Percentiles rank a stretch among this genome's conserved stretches.
These are phyloP conservation scores for Platypus cylindrus DNA, from an alignment of 2,888 invertebrate species.

Conservation along the genomic window DNA sequence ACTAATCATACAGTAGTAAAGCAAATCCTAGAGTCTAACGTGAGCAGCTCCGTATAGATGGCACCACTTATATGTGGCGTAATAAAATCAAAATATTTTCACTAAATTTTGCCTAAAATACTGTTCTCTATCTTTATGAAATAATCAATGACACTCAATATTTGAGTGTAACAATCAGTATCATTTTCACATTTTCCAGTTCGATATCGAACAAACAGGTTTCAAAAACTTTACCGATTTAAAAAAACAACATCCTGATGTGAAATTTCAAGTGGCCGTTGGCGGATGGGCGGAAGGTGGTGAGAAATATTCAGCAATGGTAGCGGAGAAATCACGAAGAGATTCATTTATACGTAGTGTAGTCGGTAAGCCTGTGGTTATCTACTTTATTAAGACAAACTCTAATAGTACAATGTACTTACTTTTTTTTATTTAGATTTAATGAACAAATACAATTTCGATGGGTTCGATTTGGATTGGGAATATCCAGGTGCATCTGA, in stretches of 20 bases:
- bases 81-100: too few species aligned
- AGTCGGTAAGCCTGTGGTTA: constrained; percentile 47
- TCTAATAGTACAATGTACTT: too few species aligned
- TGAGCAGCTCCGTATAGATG: too few species aligned
- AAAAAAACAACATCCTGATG: constrained; percentile 52
- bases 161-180: too few species aligned
- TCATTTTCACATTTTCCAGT: constrained; percentile 30
- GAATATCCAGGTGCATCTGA: constrained; percentile 84
- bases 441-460: constrained; percentile 64
- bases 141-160: too few species aligned
- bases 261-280: constrained; percentile 70
- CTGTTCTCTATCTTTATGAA: too few species aligned
- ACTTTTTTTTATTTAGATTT: too few species aligned
- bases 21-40: too few species aligned
- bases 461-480: constrained; percentile 83
- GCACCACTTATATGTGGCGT: too few species aligned
- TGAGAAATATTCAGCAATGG: constrained; percentile 73
- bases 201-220: constrained; percentile 62
- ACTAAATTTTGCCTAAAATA: too few species aligned
- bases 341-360: constrained; percentile 62
- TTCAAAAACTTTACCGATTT: constrained; percentile 69
- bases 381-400: too few species aligned
- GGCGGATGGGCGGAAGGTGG: constrained; percentile 91
- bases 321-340: constrained; percentile 53
- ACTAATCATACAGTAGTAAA: background rate